These are phyloP conservation scores for Bombus difficillimus DNA, from an alignment of 1,140 invertebrate genomes.

Conservation along the genomic window DNA sequence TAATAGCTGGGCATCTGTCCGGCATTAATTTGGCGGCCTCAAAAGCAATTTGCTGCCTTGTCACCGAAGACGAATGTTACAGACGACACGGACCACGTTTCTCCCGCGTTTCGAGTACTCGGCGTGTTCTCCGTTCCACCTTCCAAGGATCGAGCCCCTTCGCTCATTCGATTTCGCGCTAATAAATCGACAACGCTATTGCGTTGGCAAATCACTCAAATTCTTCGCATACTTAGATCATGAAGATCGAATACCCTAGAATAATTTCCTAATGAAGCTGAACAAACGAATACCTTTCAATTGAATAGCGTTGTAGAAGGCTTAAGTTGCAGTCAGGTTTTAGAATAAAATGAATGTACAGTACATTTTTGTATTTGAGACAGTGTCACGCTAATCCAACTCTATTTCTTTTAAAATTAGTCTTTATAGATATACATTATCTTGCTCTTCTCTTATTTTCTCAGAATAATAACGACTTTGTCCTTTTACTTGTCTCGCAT, in stretches of 20 bases:
- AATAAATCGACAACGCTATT: conserved; percentile 52
- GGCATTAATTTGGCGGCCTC: conserved; percentile 67
- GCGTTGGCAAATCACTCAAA: background rate
- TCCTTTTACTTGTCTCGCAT: too few species aligned
- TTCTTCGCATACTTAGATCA: background rate
- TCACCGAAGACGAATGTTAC: conserved; percentile 67
- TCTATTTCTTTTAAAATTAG: too few species aligned
- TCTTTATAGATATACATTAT: too few species aligned
- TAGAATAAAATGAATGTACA: too few species aligned
- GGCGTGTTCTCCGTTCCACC: conserved; percentile 8
- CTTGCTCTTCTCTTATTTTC: too few species aligned
- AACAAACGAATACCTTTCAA: background rate
- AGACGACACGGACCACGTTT: conserved; percentile 53
- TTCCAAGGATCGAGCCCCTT: background rate
- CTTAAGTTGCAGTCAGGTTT: too few species aligned
- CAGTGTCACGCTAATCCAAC: too few species aligned
- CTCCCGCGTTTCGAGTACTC: conserved; percentile 20
- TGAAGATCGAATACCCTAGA: background rate
- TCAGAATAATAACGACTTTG: too few species aligned
- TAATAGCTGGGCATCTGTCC: conserved; percentile 35
- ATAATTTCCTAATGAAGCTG: background rate
- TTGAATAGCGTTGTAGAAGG: background rate
- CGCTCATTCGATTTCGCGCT: conserved; percentile 22
- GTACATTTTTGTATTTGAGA: too few species aligned
- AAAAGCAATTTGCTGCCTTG: conserved; percentile 71